Evolutionary conservation across 1,140 invertebrate genomes (phyloP).

Genomic region (Triops cancriformis): DNA sequence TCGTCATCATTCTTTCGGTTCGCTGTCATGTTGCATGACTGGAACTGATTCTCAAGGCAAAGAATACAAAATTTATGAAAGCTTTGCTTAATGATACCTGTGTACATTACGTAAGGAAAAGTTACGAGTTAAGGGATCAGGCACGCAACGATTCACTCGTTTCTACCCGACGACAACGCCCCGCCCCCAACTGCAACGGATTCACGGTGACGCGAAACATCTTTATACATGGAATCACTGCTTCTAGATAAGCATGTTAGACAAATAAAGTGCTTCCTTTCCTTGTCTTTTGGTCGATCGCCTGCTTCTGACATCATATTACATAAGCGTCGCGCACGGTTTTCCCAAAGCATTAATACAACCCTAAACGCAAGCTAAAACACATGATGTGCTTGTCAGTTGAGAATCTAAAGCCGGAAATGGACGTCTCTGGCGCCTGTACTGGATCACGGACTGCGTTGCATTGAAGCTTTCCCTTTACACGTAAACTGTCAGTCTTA

Average conservation of each 20-base stretch:
- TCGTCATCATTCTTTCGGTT: neutral
- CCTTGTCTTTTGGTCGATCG: neutral
- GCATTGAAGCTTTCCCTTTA: neutral
- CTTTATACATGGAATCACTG: neutral
- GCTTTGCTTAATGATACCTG: neutral
- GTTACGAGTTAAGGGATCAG: neutral
- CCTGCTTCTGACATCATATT: neutral
- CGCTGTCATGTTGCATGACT: neutral
- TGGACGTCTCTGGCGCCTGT: neutral
- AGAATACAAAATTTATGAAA: neutral
- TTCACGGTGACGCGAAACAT: neutral
- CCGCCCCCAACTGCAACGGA: neutral
- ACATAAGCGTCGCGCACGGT: neutral
- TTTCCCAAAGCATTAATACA: neutral
- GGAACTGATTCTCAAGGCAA: neutral
- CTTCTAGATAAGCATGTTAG: neutral
- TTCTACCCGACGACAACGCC: neutral
- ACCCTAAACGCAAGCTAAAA: neutral
- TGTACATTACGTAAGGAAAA: neutral
- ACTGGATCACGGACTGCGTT: neutral
- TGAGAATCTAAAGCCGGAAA: neutral
- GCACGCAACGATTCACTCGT: neutral
- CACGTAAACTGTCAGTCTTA: too few relatives aligned
- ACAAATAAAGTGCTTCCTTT: slow-evolving; percentile 6
- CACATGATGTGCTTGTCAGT: slow-evolving; percentile 3